A percentile compares a stretch with the other conserved stretches of the same genome.
phyloP scores from a whole-genome alignment of 2,888 invertebrate species.

The Pandemis heparana region DNA sequence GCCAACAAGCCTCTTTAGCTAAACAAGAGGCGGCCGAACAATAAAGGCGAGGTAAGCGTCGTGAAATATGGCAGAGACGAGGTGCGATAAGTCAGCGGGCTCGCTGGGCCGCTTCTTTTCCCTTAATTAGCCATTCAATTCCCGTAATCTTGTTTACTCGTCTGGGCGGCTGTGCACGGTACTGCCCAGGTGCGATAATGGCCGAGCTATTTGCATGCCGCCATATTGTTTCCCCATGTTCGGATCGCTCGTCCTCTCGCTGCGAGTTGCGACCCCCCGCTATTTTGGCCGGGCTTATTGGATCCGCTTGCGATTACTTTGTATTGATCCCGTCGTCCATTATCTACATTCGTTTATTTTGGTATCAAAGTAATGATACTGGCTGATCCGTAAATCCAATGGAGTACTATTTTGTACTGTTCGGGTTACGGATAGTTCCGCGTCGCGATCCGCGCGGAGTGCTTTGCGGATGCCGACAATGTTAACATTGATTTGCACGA shows the following conservation, averaged over 20 bases:
- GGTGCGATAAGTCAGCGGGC: constrained; percentile 77
- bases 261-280: constrained; percentile 78
- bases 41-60: constrained; percentile 81
- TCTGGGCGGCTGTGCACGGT: constrained; percentile 64
- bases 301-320: constrained; percentile 84
- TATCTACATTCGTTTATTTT: constrained; percentile 84
- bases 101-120: constrained; percentile 79
- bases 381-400: constrained; percentile 72
- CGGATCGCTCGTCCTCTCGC: constrained; percentile 71
- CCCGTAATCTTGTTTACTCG: constrained; percentile 86
- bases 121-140: constrained; percentile 86
- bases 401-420: constrained; percentile 58
- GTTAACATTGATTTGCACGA: constrained; percentile 16
- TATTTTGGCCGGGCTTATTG: constrained; percentile 83
- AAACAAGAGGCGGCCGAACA: constrained; percentile 80
- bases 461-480: constrained; percentile 20
- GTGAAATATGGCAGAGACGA: constrained; percentile 82
- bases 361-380: constrained; percentile 79
- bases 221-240: constrained; percentile 84
- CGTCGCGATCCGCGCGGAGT: constrained; percentile 3
- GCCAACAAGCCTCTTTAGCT: constrained; percentile 81
- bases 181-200: constrained; percentile 86
- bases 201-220: constrained; percentile 85
- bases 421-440: constrained; percentile 34
- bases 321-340: constrained; percentile 84